These are phyloP conservation scores for Fragum whitleyi DNA, from an alignment of 2,888 invertebrate genomes.

Conservation along the genomic window DNA sequence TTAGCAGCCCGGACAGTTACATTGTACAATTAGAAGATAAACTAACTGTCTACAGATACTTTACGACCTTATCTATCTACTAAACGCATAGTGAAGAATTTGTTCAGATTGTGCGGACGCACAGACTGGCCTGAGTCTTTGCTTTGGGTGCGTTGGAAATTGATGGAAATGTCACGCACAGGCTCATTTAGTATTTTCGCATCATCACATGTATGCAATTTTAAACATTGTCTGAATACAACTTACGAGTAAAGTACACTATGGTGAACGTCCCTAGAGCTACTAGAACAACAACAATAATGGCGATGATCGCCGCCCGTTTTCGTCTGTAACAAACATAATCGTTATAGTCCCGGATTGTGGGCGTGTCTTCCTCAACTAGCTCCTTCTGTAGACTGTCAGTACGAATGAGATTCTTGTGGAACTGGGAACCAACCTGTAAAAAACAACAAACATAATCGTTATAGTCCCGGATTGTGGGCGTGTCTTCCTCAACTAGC, in stretches of 20 bases:
- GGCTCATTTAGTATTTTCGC: no score
- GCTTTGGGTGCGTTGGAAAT: no score
- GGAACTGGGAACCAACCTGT: conserved; percentile 7
- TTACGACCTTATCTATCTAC: no score
- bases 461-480: conserved; percentile 16
- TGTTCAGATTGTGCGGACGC: no score
- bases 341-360: conserved; percentile 15
- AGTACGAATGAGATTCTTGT: background rate
- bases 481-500: background rate
- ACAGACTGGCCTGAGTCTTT: no score
- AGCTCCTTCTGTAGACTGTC: background rate
- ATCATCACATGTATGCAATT: no score
- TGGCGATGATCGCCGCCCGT: background rate
- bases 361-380: background rate
- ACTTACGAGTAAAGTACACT: conserved; percentile 14
- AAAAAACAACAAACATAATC: conserved; percentile 20
- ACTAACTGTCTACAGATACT: no score
- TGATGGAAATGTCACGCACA: no score
- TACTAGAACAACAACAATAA: background rate
- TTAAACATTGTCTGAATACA: no score
- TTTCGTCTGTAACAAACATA: conserved; percentile 12
- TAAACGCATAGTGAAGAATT: no score
- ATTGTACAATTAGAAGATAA: no score
- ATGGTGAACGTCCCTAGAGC: background rate
- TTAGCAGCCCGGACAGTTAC: no score